Evolutionary conservation across 2,888 invertebrate genomes (phyloP).

Genomic region (Abrostola triplasia): DNA sequence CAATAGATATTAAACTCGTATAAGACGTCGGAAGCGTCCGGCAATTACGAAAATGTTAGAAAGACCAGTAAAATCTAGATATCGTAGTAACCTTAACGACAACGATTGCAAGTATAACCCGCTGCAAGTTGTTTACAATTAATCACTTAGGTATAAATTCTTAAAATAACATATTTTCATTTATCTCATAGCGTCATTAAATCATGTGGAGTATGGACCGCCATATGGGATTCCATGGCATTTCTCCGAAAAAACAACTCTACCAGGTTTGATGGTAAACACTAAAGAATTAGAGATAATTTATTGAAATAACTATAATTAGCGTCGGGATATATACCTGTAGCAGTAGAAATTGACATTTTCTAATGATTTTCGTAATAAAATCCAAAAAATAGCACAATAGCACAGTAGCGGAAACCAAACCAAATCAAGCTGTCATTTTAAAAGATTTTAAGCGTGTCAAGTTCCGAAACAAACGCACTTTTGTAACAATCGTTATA

Average conservation of each 20-base stretch:
- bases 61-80: conserved; percentile 73
- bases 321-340: conserved; percentile 76
- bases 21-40: conserved; percentile 62
- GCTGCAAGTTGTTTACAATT: conserved; percentile 42
- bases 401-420: conserved; percentile 88
- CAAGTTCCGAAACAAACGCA: conserved; percentile 63
- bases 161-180: conserved; percentile 65
- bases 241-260: conserved; percentile 85
- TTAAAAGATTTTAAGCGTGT: conserved; percentile 79
- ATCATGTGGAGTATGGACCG: conserved; percentile 88
- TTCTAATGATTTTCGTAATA: conserved; percentile 76
- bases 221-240: conserved; percentile 88
- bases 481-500: conserved; percentile 23
- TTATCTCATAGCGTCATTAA: conserved; percentile 82
- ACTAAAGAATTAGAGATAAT: conserved; percentile 56
- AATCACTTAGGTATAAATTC: conserved; percentile 57
- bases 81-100: conserved; percentile 77
- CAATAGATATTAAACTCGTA: conserved; percentile 55
- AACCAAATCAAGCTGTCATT: conserved; percentile 88
- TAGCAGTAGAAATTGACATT: conserved; percentile 87
- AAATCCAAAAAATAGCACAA: conserved; percentile 87
- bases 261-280: conserved; percentile 78
- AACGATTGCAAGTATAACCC: conserved; percentile 61
- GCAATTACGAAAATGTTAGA: conserved; percentile 73
- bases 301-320: conserved; percentile 59